phyloP scores from a whole-genome alignment of 2,113 vertebrate species.

The Todiramphus chloris region DNA sequence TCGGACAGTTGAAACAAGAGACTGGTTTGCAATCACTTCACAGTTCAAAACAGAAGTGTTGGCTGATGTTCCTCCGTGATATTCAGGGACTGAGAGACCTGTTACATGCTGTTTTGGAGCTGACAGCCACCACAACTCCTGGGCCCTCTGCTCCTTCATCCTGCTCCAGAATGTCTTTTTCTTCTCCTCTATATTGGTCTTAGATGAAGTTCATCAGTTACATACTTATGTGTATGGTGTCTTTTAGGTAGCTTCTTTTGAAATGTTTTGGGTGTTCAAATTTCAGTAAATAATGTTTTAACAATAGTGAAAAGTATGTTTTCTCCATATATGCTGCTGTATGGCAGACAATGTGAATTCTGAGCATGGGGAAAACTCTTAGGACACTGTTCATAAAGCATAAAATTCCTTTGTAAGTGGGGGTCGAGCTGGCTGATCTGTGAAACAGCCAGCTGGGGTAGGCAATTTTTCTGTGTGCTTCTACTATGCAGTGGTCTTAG shows the following conservation, averaged over 20 bases:
- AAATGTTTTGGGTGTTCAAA: not conserved
- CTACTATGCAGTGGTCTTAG: not conserved
- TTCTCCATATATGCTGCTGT: not conserved
- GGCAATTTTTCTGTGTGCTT: not conserved
- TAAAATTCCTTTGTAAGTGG: not conserved
- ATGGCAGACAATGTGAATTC: not conserved
- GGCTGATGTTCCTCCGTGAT: not conserved
- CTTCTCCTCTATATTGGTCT: constrained; percentile 13
- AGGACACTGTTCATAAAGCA: not conserved
- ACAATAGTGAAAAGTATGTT: not conserved
- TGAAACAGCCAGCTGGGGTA: not conserved
- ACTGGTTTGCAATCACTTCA: not conserved
- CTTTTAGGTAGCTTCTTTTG: constrained; percentile 27
- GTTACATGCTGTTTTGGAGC: not conserved
- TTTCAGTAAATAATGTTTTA: constrained; percentile 7
- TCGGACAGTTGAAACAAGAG: not conserved
- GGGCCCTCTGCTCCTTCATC: not conserved
- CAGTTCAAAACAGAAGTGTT: not conserved
- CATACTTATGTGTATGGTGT: not conserved
- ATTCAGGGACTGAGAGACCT: not conserved
- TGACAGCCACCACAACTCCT: not conserved
- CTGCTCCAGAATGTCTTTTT: not conserved
- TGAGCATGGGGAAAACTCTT: not conserved
- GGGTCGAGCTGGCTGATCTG: not conserved
- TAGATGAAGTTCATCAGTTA: constrained; percentile 10